Conservation (phyloP, 2,113 vertebrate genomes). For the Phrynosoma blainvillii region DNA sequence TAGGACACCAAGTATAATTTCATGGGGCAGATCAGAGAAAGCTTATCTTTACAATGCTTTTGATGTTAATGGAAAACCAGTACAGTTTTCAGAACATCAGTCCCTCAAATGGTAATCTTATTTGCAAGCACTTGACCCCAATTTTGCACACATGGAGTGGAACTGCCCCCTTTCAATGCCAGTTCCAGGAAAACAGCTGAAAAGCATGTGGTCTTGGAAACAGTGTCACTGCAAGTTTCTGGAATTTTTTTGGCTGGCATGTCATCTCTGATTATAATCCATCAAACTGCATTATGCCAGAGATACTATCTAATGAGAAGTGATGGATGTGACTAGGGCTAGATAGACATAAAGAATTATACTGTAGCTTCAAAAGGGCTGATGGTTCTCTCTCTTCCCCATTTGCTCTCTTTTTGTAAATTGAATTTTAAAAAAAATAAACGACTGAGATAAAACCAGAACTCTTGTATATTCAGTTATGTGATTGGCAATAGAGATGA, state of each 20-base stretch:
- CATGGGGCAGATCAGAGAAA: background rate
- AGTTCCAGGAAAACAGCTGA: background rate
- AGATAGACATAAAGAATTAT: conserved; percentile 22
- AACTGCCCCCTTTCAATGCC: background rate
- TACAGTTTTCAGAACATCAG: background rate
- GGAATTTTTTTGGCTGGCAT: background rate
- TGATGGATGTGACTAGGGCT: conserved; percentile 61
- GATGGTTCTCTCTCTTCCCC: too few relatives aligned
- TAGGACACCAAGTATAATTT: background rate
- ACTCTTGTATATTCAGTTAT: background rate
- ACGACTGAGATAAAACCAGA: background rate
- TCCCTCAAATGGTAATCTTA: background rate
- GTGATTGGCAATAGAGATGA: background rate
- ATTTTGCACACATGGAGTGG: rapidly evolving
- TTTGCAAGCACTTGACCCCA: rapidly evolving
- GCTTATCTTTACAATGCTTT: background rate
- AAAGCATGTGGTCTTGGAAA: background rate
- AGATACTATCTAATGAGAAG: conserved; percentile 56
- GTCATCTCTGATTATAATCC: conserved; percentile 50
- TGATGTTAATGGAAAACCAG: background rate
- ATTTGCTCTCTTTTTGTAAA: background rate
- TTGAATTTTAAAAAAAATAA: background rate
- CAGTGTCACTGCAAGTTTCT: background rate
- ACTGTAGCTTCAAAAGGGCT: background rate
- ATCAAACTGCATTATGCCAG: conserved; percentile 41